Conservation (phyloP, 2,797 vertebrate genomes). For the Myotis pilosus region DNA sequence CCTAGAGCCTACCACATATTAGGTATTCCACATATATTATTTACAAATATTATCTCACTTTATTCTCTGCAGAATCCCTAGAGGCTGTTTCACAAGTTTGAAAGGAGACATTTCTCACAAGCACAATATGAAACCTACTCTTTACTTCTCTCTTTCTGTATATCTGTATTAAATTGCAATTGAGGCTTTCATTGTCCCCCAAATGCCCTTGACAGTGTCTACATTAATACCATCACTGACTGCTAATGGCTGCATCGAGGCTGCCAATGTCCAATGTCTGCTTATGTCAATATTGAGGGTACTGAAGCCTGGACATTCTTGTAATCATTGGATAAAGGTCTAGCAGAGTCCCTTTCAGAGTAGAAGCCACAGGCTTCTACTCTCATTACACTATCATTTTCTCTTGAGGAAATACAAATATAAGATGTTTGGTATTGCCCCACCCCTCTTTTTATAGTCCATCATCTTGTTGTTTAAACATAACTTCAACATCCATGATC, state of each 20-base stretch:
- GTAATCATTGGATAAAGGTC: not conserved
- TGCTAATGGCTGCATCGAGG: not conserved
- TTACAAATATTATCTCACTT: not conserved
- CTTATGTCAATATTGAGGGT: not conserved
- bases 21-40: not conserved
- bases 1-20: not conserved
- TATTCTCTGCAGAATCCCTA: not conserved
- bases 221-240: not conserved
- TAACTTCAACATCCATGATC: not conserved
- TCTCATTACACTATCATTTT: not conserved
- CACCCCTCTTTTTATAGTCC: not conserved
- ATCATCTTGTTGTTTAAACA: not conserved
- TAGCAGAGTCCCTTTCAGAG: not conserved
- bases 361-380: not conserved
- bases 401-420: not conserved
- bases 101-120: not conserved
- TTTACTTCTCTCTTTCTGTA: not conserved
- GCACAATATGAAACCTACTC: not conserved
- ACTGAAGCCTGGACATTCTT: not conserved
- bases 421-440: not conserved
- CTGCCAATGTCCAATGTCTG: not conserved
- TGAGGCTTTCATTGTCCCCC: not conserved
- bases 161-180: not conserved
- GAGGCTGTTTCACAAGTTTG: not conserved
- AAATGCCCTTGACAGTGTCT: not conserved